Conservation (phyloP, 2,797 vertebrate genomes). For the Tragelaphus oryx region DNA sequence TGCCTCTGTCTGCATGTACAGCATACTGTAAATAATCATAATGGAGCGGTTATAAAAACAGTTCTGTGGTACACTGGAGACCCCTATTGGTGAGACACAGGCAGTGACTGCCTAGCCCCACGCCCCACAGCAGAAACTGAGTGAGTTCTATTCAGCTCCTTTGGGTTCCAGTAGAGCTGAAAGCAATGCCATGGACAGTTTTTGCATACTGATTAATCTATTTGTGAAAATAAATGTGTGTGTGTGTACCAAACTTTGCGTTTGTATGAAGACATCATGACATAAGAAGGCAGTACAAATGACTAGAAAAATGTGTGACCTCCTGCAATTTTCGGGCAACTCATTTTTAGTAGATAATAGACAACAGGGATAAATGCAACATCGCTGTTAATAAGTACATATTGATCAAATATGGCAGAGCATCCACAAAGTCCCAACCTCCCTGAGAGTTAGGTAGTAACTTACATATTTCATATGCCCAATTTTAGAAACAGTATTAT, state of each 20-base stretch:
- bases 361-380: background rate
- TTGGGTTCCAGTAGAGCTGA: conserved; percentile 17
- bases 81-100: conserved; percentile 88
- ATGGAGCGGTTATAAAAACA: conserved; percentile 55
- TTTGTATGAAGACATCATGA: conserved; percentile 27
- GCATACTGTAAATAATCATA: conserved; percentile 78
- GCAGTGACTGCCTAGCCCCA: background rate
- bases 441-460: background rate
- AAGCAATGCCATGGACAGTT: background rate
- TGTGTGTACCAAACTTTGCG: background rate
- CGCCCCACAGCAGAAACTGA: background rate
- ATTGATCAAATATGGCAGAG: background rate
- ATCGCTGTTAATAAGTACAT: background rate
- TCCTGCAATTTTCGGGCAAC: background rate
- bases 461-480: background rate
- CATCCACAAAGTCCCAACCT: background rate
- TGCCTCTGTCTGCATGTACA: conserved; percentile 52
- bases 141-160: background rate
- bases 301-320: conserved; percentile 9
- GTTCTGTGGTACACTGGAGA: conserved; percentile 94
- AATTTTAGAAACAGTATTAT: conserved; percentile 21
- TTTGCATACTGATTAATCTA: background rate
- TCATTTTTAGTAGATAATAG: conserved; percentile 8
- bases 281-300: background rate
- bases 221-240: conserved; percentile 32